Evolutionary conservation across 2,888 invertebrate genomes (phyloP), one percentile per base, ranked within the genome.

Genomic region (Melikaiella ostensackeni): DNA sequence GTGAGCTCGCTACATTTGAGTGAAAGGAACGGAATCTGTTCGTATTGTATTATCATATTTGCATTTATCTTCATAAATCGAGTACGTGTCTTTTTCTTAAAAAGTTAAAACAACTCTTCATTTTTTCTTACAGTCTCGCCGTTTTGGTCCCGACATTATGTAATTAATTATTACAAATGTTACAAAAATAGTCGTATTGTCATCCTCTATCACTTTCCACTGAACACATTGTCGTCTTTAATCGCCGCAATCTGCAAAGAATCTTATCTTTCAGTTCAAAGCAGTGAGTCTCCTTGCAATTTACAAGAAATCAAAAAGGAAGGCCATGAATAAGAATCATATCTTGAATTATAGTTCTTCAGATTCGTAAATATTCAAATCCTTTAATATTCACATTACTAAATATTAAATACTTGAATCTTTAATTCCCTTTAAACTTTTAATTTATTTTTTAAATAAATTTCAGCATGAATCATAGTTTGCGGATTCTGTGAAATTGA

Each of bases 151-250:
- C 57, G 27, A 24, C 57, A 24, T n/a, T n/a, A n/a, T n/a, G 57
- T 59, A 35, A n/a, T 63, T 63, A 35, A 63, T 63, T 63, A 35
- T 63, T 63, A 63, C 63, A 50, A 50, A 33, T 6, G 30, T 50
- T 70, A 70, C 50, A 70, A 70, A 70, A 70, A 70, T 70, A 70
- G 30, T 70, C 46, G 70, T 50, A 70, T 70, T 70, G 70, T 50
- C 50, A 70, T 70, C 19, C 24, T 66, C 66, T 70, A 70, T 50
- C 70, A 70, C 70, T 70, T 70, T 33, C 11, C 30, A 30, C 46
- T 70, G n/a, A 70, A 30, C 46, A 46, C 46, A 50, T 50, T 46
- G 46, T 50, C 50, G 30, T 30, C n/a, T 50, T 30, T 70, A 50
- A 70, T 70, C 50, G 50, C 33, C 11, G 70, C 70, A 70, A 70